Base-by-base conservation (phyloP, 2,888 invertebrate genomes). In the Drosophila pseudotakahashii region DNA sequence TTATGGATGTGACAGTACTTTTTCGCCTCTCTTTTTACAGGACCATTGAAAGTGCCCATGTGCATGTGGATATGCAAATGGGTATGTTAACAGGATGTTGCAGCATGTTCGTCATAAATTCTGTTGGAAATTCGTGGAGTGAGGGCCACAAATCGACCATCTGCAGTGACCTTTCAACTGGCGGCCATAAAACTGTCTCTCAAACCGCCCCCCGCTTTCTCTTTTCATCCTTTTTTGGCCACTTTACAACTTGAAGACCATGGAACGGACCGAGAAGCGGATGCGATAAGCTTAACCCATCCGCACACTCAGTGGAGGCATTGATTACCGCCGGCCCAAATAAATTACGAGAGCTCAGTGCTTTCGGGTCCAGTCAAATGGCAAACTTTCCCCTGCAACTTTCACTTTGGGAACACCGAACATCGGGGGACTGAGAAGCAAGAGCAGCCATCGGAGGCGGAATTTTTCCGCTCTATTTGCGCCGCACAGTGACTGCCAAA, bases 401-500 rank as follows among this genome's bases (percentile, higher is more conserved):
- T 82, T 82, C 86, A 66, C 86, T 78, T 51, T 45, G 23, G 51
- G 45, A 42, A 39, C 45, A 34, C 16, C 16, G 45, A 11, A 10
- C 26, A 26, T 5, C 6, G 0, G 30, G 41, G 11, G 16, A 39
- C 10, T 7, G 53, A 14, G 37, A 32, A 32, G 30, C 30, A 41
- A 44, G 23, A 67, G 55, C 57, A 48, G 47, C 54, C 62, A 58
- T 66, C 71, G 63, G 70, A 77, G 82, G 80, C 83, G 72, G 75
- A 78, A 85, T 85, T 84, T 88, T 84, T 84, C 78, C 82, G 84
- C 84, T 84, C 84, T 84, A 88, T 84, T 84, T 84, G 78, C 70
- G 44, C 55, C 42, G 53, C 73, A 62, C 85, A 74, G 77, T 84
- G 63, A 76, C 73, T 87, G 88, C 85, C 83, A 86, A 83, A 83